Evolutionary conservation across 2,113 vertebrate species (phyloP), one percentile per base, ranked within the genome.

Genomic region (Eurystomus gularis): DNA sequence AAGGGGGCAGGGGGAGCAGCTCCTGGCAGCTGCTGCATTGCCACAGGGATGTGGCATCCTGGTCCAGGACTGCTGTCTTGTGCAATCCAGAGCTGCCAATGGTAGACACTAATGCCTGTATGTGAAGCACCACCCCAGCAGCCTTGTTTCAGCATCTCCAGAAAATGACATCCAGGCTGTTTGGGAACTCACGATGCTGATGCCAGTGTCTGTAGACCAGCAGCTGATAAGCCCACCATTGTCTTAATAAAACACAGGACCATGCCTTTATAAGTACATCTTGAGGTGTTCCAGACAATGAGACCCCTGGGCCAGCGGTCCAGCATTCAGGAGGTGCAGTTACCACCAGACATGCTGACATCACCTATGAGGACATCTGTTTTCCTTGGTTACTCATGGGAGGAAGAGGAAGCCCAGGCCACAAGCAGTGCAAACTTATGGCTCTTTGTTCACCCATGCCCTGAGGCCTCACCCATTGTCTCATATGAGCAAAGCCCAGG

Each of bases 381-480:
- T 76, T 10, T 60, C 18, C 48, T 71, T 17, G 46, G 26, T 39
- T 76, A 18, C 35, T 57, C 13, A 11, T 1, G 1, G 37, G 23
- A 79, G 57, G 19, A 68, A 16, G 29, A 71, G 13, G 49, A 35
- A 33, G 17, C 31, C 7, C 8, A 20, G 35, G 40, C 11, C 29
- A 44, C 39, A 44, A 23, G 39, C 16, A 24, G 16, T 8, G 19
- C 1, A 4, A 79, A 18, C 24, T 8, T 13, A 15, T 0, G 1
- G 17, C 0, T 0, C 42, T 31, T 37, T 1, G 0, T 19, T 9
- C 6, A 8, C 12, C 13, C 17, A 1, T 15, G 19, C 42, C 46
- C 78, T 25, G 31, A 58, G 37, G 35, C 42, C 6, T 71, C 51
- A 62, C 7, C 5, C 1, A 1, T 11, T 85, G 42, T 16, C 46